Base-by-base conservation (phyloP, 2,113 vertebrate genomes). In the Etia nguti region DNA sequence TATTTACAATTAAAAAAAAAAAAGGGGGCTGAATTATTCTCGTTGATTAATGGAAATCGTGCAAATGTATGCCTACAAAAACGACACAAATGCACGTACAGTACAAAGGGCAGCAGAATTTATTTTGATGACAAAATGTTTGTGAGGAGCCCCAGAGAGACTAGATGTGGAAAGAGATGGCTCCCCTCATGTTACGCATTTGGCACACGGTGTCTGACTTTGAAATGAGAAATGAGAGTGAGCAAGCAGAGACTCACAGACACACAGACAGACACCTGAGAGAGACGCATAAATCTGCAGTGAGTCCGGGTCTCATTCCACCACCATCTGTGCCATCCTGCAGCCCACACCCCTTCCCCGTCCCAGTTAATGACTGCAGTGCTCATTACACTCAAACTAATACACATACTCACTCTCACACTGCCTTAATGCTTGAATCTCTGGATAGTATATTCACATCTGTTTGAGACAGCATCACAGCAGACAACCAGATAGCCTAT, bases 251-350 rank as follows among this genome's bases (percentile, higher is more conserved):
- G 80, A 86, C 54, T 26, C 55, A 83, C 82, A 86, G 79, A 84
- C 82, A 34, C 83, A 86, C 79, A 75, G 55, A 84, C 80, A 86
- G 81, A 90, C 65, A 87, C 92, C 88, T 54, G 43, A 82, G 81
- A 93, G 88, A 88, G 89, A 56, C 82, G 79, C 26, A 77, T 91
- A 92, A 93, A 95, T 95, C 89, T 92, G 80, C 89, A 88, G 86
- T 31, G 81, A 90, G 82, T 50, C 41, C 10, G 43, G 62, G 91
- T 88, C 87, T 91, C 88, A 89, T 90, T 95, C 90, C 80, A 50
- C 56, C 88, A 59, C 92, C 92, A 93, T 95, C 93, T 95, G 94
- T 94, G 92, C 92, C 89, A 84, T 85, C 87, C 89, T 81, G 89
- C 88, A 86, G 86, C 65, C 83, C n/a, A 16, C 36, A 57, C 56